Evolutionary conservation across 2,113 vertebrate genomes (phyloP), one percentile per base, ranked within the genome.

Genomic region (Archilochus colubris): DNA sequence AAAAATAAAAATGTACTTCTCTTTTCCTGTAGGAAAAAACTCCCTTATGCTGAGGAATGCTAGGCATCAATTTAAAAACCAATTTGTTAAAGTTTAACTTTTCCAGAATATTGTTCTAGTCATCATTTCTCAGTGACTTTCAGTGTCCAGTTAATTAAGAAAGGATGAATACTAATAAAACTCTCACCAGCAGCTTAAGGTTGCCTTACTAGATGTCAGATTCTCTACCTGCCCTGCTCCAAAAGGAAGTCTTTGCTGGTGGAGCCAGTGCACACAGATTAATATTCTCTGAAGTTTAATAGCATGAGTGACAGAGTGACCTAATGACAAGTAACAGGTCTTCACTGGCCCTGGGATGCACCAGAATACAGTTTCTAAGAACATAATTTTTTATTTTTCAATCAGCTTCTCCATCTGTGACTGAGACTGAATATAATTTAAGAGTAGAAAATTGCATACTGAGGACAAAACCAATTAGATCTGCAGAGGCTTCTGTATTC

Each of bases 1-100:
- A 80, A 57, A 23, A n/a, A 69, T 40, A 53, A 57, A 44, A 72
- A 8, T 3, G 1, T 2, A 21, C 15, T 53, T 75, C 62, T 50
- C 38, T 22, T 62, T 36, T 69, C 20, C 33, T 33, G 17, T 13
- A 36, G 14, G 24, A 86, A 92, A 48, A 53, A 94, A 54, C 40
- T 6, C 43, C 14, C 18, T 64, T n/a, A 16, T 25, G 23, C 18
- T 54, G 18, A 90, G 30, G 16, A 67, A 86, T n/a, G 9, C 5
- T 12, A 53, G 7, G 10, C 30, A 63, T 38, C 24, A 38, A 15
- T 18, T 53, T 14, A 19, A 63, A 77, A 77, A 28, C 12, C 0
- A 0, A 4, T 5, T 5, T 48, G 62, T 18, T 1, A 4, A 80
- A 36, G 17, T 38, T 33, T 12, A n/a, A 2, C 2, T 64, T 54